These are phyloP conservation scores for Odontomachus brunneus DNA, from an alignment of 1,140 invertebrate genomes.

Conservation along the genomic window DNA sequence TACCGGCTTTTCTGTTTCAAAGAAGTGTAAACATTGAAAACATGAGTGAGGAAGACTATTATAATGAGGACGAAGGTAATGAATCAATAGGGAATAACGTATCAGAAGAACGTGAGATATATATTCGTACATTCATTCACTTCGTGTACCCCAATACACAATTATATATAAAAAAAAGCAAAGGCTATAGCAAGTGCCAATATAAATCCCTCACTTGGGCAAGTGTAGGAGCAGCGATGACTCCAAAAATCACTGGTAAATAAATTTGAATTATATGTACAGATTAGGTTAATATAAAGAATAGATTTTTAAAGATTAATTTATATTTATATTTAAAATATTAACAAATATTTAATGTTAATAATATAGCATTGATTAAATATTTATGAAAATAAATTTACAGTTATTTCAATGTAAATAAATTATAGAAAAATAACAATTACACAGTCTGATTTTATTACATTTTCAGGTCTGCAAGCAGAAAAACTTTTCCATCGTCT, in stretches of 20 bases:
- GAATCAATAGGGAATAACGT: background rate
- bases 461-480: conserved; percentile 1
- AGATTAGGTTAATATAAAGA: no score
- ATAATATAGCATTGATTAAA: no score
- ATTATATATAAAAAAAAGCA: background rate
- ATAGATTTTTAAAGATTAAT: no score
- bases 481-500: conserved; percentile 14
- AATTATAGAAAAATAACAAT: background rate
- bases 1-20: no score
- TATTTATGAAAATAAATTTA: conserved; percentile 7
- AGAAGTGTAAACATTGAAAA: background rate
- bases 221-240: background rate
- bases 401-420: conserved; percentile 1
- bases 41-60: background rate
- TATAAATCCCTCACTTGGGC: conserved; percentile 4
- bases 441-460: background rate
- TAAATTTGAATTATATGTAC: no score
- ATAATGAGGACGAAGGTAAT: background rate
- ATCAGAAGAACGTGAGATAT: conserved; percentile 6
- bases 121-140: conserved; percentile 6
- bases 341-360: no score
- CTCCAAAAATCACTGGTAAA: background rate
- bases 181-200: background rate
- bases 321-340: no score
- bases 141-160: background rate